Percentiles rank a stretch among this genome's conserved stretches.
Conservation (phyloP, 1,140 invertebrate species). For the Triops longicaudatus region DNA sequence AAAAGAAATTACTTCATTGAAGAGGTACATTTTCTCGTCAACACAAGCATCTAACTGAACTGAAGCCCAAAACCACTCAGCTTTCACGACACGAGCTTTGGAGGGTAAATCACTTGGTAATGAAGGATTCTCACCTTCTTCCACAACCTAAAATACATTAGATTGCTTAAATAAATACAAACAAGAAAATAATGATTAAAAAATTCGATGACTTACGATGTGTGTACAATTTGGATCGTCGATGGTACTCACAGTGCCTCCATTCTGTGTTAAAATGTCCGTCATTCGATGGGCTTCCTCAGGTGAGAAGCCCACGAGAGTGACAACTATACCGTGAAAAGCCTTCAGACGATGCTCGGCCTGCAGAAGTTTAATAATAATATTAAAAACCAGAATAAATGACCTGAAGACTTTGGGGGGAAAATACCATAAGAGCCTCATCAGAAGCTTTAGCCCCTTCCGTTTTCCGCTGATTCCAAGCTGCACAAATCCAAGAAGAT, state of each 20-base stretch:
- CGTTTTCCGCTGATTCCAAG: slow-evolving; percentile 68
- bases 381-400: too few species aligned
- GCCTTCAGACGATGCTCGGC: slow-evolving; percentile 62
- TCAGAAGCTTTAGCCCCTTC: slow-evolving; percentile 55
- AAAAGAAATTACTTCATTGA: slow-evolving; percentile 56
- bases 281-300: slow-evolving; percentile 85
- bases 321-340: slow-evolving; percentile 75
- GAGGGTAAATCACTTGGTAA: slow-evolving; percentile 29
- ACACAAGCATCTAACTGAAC: slow-evolving; percentile 91
- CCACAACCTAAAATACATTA: slow-evolving; percentile 30
- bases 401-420: too few species aligned
- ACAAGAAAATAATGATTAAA: too few species aligned
- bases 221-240: slow-evolving; percentile 79
- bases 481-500: slow-evolving; percentile 72
- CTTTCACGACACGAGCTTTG: slow-evolving; percentile 60
- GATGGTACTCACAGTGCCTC: slow-evolving; percentile 60
- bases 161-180: too few species aligned
- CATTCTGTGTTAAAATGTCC: slow-evolving; percentile 74
- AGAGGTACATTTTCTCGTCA: slow-evolving; percentile 77
- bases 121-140: slow-evolving; percentile 29
- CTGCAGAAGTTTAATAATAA: slow-evolving; percentile 24
- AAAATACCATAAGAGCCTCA: slow-evolving; percentile 31
- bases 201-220: slow-evolving; percentile 59
- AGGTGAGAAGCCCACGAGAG: slow-evolving; percentile 78
- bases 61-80: slow-evolving; percentile 95